phyloP scores from a whole-genome alignment of 2,797 vertebrate species.

The Setipinna tenuifilis region DNA sequence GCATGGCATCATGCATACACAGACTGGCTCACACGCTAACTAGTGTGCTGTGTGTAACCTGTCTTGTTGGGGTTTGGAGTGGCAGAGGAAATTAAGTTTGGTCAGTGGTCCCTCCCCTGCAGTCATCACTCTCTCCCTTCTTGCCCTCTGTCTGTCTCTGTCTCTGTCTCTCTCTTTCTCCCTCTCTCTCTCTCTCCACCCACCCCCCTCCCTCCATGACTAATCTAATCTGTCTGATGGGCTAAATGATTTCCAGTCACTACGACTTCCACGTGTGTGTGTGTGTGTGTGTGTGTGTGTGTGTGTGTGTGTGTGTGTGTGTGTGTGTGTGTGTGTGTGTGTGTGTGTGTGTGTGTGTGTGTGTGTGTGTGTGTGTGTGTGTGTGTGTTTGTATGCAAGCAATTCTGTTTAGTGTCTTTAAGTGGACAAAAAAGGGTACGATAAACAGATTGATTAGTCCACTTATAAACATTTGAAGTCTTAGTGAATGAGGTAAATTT shows the following conservation, averaged over 20 bases:
- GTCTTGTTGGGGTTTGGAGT: neutral
- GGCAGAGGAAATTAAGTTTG: neutral
- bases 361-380: neutral
- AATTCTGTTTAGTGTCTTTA: neutral
- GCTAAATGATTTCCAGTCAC: slow-evolving; percentile 3
- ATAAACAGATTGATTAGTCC: neutral
- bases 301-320: neutral
- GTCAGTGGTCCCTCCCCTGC: neutral
- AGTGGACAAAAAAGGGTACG: neutral
- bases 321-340: neutral
- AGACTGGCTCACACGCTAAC: neutral
- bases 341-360: slow-evolving; percentile 6
- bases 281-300: neutral
- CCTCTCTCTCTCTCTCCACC: neutral
- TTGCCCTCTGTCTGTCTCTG: no score
- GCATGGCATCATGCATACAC: neutral
- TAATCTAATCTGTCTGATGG: slow-evolving; percentile 4
- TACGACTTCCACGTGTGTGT: neutral
- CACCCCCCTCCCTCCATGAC: neutral
- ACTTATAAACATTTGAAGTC: neutral
- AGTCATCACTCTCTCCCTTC: neutral
- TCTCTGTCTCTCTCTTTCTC: no score
- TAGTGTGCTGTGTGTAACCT: neutral
- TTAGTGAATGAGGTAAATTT: neutral
- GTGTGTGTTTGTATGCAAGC: neutral